Percentiles rank a stretch among this genome's conserved stretches.
These are phyloP conservation scores for Peromyscus leucopus DNA, from an alignment of 2,113 vertebrate species.

Conservation along the genomic window DNA sequence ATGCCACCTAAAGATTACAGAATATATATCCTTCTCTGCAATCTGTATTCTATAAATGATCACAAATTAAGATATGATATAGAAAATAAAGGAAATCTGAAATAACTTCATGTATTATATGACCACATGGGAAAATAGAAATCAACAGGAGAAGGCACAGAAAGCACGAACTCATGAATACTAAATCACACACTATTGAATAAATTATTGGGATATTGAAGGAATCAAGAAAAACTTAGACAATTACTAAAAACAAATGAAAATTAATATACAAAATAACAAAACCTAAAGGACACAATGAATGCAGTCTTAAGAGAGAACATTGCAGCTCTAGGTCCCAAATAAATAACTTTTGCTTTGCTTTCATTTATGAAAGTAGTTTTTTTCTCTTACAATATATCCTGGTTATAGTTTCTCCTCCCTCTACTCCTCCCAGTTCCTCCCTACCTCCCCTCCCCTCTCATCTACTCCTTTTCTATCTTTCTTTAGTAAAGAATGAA, in stretches of 20 bases:
- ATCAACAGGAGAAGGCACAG: neutral
- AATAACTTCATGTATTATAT: neutral
- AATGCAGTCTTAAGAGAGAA: neutral
- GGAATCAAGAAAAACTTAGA: neutral
- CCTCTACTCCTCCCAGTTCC: neutral
- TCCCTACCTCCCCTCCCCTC: neutral
- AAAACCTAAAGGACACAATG: neutral
- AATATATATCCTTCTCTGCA: neutral
- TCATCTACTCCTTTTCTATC: neutral
- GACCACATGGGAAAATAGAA: neutral
- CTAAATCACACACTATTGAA: neutral
- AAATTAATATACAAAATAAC: neutral
- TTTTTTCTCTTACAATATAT: neutral
- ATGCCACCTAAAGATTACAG: neutral
- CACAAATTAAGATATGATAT: neutral
- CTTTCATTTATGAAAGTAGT: neutral
- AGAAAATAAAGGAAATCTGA: neutral
- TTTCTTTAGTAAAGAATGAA: neutral
- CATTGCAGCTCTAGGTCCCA: neutral
- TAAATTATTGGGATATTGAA: neutral
- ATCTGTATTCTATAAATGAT: neutral
- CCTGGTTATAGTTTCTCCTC: neutral
- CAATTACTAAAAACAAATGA: neutral
- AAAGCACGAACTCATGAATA: neutral
- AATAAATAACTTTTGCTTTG: neutral